Conservation (phyloP, 2,797 vertebrate genomes). For the Petrocephalus schoutedeni region DNA sequence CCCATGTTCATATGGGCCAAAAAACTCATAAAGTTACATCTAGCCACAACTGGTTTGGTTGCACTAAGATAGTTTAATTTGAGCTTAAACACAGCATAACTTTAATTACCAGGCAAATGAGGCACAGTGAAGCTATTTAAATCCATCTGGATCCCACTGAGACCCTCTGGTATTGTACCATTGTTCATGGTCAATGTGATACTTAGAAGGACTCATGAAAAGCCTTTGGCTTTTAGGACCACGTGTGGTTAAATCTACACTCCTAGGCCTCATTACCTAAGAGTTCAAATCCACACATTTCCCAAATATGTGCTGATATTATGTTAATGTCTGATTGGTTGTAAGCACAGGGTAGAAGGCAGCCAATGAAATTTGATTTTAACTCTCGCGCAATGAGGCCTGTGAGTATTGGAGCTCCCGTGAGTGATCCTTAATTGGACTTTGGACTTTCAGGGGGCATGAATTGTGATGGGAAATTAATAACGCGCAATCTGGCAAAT, state of each 20-base stretch:
- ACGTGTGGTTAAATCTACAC: neutral
- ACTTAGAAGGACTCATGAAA: neutral
- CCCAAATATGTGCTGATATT: neutral
- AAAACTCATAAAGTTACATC: slow-evolving; percentile 36
- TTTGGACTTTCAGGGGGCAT: slow-evolving; percentile 13
- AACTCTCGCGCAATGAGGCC: neutral
- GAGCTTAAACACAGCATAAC: neutral
- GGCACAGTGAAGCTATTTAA: neutral
- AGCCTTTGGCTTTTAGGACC: neutral
- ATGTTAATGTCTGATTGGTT: neutral
- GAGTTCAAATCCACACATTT: neutral
- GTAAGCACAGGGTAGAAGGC: neutral
- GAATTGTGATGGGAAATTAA: neutral
- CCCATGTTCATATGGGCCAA: slow-evolving; percentile 31
- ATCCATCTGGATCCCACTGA: neutral
- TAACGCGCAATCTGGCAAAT: slow-evolving; percentile 4
- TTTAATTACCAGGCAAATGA: neutral
- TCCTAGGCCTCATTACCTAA: neutral
- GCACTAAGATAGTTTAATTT: neutral
- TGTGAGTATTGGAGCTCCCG: neutral
- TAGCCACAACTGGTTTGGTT: neutral
- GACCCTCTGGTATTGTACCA: neutral
- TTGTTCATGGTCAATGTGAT: neutral
- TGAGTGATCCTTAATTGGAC: slow-evolving; percentile 18
- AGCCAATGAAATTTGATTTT: neutral